phyloP scores from a whole-genome alignment of 2,113 vertebrate genomes.

The Aegithalos caudatus region DNA sequence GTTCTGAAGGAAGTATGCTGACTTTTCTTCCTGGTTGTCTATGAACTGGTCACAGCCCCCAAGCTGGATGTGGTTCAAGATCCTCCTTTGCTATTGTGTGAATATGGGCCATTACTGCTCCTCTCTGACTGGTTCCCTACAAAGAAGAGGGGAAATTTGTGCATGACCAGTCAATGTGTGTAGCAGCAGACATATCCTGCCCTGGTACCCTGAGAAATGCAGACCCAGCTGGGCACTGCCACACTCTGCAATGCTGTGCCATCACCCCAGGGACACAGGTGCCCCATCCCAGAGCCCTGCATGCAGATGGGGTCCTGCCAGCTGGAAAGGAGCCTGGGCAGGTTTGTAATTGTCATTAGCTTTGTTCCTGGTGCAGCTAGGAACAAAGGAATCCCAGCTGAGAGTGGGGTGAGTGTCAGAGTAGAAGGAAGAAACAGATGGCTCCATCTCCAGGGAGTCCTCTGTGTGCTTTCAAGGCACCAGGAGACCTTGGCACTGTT shows the following conservation, averaged over 20 bases:
- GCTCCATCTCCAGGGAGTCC: background rate
- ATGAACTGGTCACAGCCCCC: background rate
- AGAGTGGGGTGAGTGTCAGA: fast-evolving
- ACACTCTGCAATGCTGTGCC: background rate
- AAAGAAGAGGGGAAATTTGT: background rate
- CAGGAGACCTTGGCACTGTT: fast-evolving
- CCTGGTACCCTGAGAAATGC: background rate
- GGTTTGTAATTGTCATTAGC: background rate
- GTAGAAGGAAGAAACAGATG: background rate
- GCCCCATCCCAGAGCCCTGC: background rate
- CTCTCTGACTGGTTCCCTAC: background rate
- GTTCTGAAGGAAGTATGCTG: background rate
- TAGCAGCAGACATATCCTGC: background rate
- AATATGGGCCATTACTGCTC: background rate
- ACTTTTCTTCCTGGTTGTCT: constrained; percentile 23
- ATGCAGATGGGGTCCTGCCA: fast-evolving
- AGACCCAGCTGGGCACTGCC: background rate
- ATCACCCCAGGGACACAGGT: background rate
- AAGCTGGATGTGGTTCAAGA: constrained; percentile 9
- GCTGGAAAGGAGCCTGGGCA: background rate
- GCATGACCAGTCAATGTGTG: background rate
- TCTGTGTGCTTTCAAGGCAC: background rate
- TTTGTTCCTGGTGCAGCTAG: background rate
- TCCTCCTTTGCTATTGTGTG: background rate
- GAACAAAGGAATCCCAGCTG: background rate